Conservation (phyloP, 1,140 invertebrate genomes). For the Acromyrmex echinatior region DNA sequence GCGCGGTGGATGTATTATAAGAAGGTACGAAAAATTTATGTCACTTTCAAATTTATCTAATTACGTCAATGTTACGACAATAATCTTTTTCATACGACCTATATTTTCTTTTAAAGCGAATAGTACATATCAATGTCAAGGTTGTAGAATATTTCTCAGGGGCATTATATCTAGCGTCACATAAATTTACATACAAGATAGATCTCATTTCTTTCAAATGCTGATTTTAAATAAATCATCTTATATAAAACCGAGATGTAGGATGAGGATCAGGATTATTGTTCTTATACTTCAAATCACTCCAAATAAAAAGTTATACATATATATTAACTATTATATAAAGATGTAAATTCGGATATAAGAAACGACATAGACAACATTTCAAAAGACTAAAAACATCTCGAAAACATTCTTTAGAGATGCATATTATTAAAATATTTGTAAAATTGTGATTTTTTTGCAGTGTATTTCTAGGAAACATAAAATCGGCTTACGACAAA, state of each 20-base stretch:
- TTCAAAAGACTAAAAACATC: neutral
- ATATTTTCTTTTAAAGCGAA: slow-evolving; percentile 12
- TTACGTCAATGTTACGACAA: neutral
- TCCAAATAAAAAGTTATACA: no score
- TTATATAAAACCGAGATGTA: neutral
- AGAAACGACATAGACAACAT: neutral
- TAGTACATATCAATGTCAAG: slow-evolving; percentile 14
- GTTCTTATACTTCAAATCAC: no score
- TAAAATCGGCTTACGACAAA: slow-evolving; percentile 98
- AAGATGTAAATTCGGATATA: no score
- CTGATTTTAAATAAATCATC: neutral
- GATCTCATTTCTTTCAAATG: neutral
- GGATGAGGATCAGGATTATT: neutral
- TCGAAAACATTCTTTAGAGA: neutral
- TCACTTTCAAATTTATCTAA: neutral
- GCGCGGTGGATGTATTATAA: slow-evolving; percentile 99
- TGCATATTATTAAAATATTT: neutral
- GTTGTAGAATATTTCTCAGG: neutral
- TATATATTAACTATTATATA: no score
- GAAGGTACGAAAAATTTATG: slow-evolving; percentile 88
- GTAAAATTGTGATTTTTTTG: slow-evolving; percentile 56
- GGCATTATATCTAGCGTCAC: neutral
- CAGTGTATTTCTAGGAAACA: slow-evolving; percentile 98
- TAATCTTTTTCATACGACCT: slow-evolving; percentile 7
- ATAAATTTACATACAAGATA: neutral